Conservation (phyloP, 2,113 vertebrate species). For the Melozone crissalis region DNA sequence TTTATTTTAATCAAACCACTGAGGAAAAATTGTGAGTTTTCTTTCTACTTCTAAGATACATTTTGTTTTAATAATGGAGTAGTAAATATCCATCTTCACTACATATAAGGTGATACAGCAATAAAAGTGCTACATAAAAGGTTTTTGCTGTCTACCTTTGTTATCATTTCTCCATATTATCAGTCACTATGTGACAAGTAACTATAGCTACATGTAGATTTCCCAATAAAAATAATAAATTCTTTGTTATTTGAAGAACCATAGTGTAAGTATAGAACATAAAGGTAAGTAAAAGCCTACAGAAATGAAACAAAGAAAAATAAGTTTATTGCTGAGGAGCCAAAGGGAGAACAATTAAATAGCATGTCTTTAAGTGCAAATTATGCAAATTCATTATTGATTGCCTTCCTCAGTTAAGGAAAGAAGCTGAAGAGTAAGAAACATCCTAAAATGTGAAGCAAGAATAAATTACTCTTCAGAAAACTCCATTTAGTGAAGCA, state of each 20-base stretch:
- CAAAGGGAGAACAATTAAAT: neutral
- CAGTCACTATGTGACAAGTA: neutral
- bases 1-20: neutral
- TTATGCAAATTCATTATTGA: neutral
- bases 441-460: neutral
- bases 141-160: neutral
- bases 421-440: neutral
- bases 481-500: neutral
- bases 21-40: neutral
- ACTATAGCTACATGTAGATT: neutral
- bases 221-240: neutral
- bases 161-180: neutral
- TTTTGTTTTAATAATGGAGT: neutral
- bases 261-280: neutral
- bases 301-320: neutral
- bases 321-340: neutral
- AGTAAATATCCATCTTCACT: neutral
- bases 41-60: neutral
- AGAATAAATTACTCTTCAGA: neutral
- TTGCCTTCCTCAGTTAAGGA: neutral
- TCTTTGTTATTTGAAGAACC: neutral
- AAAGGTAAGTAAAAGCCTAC: neutral
- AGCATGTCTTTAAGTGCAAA: neutral
- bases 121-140: neutral
- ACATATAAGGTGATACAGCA: neutral